Evolutionary conservation across 2,113 vertebrate genomes (phyloP), one percentile per base, ranked within the genome.

Genomic region (Bujurquina vittata): DNA sequence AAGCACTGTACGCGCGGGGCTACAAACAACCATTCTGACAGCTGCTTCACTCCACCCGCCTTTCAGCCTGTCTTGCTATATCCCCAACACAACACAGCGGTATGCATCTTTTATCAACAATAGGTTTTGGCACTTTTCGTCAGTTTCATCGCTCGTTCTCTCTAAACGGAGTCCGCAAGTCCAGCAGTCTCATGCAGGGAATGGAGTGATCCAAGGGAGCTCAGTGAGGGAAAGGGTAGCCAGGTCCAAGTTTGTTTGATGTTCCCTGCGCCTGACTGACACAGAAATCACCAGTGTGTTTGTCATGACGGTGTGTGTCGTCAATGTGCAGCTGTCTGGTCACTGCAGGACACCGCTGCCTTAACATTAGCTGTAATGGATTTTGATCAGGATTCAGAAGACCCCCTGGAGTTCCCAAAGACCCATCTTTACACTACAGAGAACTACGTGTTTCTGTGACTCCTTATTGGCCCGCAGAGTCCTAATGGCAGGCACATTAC

Each of bases 21-120:
- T 92, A 93, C 93, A 95, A 95, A 94, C 93, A 94, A 95, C 90
- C 90, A 90, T 84, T 92, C 58, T 93, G 94, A 95, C 94, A 95
- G 94, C 87, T 89, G 90, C 91, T 92, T 90, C 94, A 87, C 88
- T 93, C 89, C 86, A 80, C 93, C 91, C 92, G 91, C 89, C 89
- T 91, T 75, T 91, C 87, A 91, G 92, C 89, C 83, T 90, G 90
- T 92, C 94, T 91, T 69, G 43, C 84, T 60, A 10, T 85, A 91
- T 89, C 89, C 91, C 87, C 91, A 88, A 75, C 80, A 83, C 93
- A 88, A 75, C 91, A 90, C 86, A 78, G 87, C 89, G 62, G 54
- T 83, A 76, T 90, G 85, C 87, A 91, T 93, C 90, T 94, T 93
- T 93, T 86, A 93, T 92, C 94, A 92, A 90, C 91, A 91, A 86